Evolutionary conservation across 2,113 vertebrate species (phyloP).

Genomic region (Pagrus major): DNA sequence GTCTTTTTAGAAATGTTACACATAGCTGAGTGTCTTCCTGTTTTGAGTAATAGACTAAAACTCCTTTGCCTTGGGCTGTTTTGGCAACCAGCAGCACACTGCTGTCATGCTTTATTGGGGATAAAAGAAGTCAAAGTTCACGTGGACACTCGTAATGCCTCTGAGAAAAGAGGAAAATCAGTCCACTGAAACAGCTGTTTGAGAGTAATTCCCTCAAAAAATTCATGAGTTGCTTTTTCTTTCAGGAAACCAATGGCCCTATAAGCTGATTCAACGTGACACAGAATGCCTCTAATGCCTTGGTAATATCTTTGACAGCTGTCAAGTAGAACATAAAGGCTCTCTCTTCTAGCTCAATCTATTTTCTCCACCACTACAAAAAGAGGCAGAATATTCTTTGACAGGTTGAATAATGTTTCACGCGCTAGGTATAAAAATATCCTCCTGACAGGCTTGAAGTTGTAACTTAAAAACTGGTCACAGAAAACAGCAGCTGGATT

Average conservation of each 20-base stretch:
- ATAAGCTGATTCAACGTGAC: constrained; percentile 61
- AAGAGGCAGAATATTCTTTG: constrained; percentile 38
- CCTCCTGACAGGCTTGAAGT: constrained; percentile 33
- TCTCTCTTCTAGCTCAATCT: constrained; percentile 20
- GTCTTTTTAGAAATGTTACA: background rate
- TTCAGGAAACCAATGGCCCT: constrained; percentile 55
- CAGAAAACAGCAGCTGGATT: constrained; percentile 21
- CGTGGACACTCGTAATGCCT: constrained; percentile 26
- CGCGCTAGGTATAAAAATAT: constrained; percentile 25
- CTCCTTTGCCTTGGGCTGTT: constrained; percentile 41
- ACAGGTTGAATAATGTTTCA: constrained; percentile 39
- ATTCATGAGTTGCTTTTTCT: constrained; percentile 27
- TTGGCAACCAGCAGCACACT: constrained; percentile 35
- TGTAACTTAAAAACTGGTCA: constrained; percentile 26
- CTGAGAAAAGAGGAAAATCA: constrained; percentile 33
- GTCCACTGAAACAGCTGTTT: constrained; percentile 60
- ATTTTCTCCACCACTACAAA: constrained; percentile 36
- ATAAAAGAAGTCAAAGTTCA: constrained; percentile 50
- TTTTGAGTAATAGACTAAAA: constrained; percentile 42
- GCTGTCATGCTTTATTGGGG: constrained; percentile 36
- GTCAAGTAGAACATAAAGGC: constrained; percentile 54
- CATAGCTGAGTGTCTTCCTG: constrained; percentile 19
- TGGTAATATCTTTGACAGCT: constrained; percentile 54
- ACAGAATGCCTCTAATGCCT: constrained; percentile 41
- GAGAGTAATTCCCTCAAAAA: constrained; percentile 37